Evolutionary conservation across 2,888 invertebrate species (phyloP).

Genomic region (Cephus nigrinus): DNA sequence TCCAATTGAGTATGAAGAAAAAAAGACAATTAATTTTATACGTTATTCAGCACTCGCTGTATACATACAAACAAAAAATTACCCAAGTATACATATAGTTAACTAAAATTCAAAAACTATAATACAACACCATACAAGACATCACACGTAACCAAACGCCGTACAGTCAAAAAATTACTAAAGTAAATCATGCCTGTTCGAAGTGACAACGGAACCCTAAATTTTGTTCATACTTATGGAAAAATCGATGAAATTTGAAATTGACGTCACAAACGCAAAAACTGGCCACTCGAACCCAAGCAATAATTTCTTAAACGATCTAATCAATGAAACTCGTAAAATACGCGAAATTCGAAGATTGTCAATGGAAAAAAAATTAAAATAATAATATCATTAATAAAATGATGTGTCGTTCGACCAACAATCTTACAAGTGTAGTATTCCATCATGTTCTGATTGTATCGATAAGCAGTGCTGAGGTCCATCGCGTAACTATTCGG

Average conservation of each 20-base stretch:
- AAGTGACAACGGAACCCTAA: not conserved
- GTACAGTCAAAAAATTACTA: not conserved
- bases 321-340: too few species aligned
- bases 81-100: not conserved
- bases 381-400: not conserved
- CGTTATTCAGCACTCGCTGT: too few species aligned
- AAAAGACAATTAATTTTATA: too few species aligned
- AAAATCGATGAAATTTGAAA: not conserved
- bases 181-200: not conserved
- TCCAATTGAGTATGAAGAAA: not conserved
- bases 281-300: not conserved
- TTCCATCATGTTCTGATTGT: conserved; percentile 99
- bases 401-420: not conserved
- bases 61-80: not conserved
- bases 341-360: too few species aligned
- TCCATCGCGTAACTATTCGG: conserved; percentile 77
- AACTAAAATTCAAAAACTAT: not conserved
- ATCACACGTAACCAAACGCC: not conserved
- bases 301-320: too few species aligned
- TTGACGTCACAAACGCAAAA: not conserved
- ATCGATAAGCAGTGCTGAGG: conserved; percentile 92
- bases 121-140: not conserved
- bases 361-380: too few species aligned
- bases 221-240: not conserved
- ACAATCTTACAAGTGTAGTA: conserved; percentile 92